Conservation (phyloP, 2,888 invertebrate species). For the Chrysolina haemoptera region DNA sequence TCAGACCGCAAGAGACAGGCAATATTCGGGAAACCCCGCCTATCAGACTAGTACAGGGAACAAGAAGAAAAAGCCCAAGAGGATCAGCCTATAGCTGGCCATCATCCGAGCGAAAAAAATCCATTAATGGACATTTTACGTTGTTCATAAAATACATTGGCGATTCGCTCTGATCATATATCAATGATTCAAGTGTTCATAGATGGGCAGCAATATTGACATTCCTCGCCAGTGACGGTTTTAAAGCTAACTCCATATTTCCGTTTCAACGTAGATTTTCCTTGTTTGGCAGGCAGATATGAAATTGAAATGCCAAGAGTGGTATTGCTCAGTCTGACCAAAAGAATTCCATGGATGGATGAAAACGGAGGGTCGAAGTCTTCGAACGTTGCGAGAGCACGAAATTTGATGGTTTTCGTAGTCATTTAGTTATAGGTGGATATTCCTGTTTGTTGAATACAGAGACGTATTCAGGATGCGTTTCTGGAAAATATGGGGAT, state of each 20-base stretch:
- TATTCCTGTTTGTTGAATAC: too few relatives aligned
- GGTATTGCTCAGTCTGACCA: not conserved
- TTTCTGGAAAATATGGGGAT: too few relatives aligned
- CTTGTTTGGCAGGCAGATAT: constrained; percentile 43
- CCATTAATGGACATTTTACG: constrained; percentile 32
- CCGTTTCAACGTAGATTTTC: constrained; percentile 44
- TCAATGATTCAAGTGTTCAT: constrained; percentile 53
- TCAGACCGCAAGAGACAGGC: too few relatives aligned
- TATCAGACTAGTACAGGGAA: too few relatives aligned
- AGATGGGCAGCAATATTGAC: constrained; percentile 57
- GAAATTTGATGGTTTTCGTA: too few relatives aligned
- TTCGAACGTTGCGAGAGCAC: not conserved
- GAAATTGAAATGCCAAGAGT: constrained; percentile 1
- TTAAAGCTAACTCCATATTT: constrained; percentile 53
- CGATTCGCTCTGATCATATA: constrained; percentile 50
- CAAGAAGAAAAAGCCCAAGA: too few relatives aligned
- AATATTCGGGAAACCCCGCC: too few relatives aligned
- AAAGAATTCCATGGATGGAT: not conserved
- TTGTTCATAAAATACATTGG: constrained; percentile 49
- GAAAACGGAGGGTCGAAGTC: not conserved
- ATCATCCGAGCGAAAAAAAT: too few relatives aligned
- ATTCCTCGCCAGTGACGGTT: constrained; percentile 58
- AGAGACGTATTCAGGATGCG: too few relatives aligned
- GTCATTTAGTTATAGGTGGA: too few relatives aligned
- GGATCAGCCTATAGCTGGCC: too few relatives aligned